Evolutionary conservation across 2,888 invertebrate genomes (phyloP), one percentile per base, ranked within the genome.

Genomic region (Proisotoma minuta): DNA sequence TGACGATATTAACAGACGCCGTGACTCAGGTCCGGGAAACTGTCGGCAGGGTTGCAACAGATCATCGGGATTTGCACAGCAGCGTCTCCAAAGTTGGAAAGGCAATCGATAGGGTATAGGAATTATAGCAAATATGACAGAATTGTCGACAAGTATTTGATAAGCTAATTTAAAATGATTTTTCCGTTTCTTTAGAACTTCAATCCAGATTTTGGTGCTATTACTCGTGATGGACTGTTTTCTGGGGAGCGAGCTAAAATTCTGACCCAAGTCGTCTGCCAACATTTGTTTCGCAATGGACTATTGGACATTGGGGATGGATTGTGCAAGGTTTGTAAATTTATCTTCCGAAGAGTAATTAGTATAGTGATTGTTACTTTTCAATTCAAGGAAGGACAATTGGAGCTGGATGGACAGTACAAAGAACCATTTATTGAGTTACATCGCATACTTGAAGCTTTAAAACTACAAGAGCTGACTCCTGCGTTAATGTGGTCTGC

Each of bases 251-350:
- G 87, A 75, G 80, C 84, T 53, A 82, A 84, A 75, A 78, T 88
- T 20, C 78, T 92, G n/a, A 90, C 91, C 78, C 86, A 89, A 80
- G 91, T 94, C 22, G 90, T 97, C 67, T 92, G 92, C 74, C 93
- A 97, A 77, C 97, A 98, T 81, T 91, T 96, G 77, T 90, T 92
- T 76, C 84, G 96, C 70, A 93, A 95, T 80, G 97, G 97, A 48
- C 85, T 93, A 84, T 84, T 94, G 71, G 92, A 94, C 59, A 92
- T 96, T 34, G 95, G 94, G 1, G 91, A 94, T 76, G 84, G 87
- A 73, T 78, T 92, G 50, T 85, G 85, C 60, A 78, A 82, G 76
- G 87, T 86, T 74, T 61, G 68, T 26, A 43, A 43, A 10, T 57
- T 5, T 22, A 22, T 39, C 39, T 39, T 20, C 10, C 18, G 28